Percentiles rank a stretch among this genome's conserved stretches.
phyloP scores from a whole-genome alignment of 2,113 vertebrate genomes.

The Pseudopodoces humilis region DNA sequence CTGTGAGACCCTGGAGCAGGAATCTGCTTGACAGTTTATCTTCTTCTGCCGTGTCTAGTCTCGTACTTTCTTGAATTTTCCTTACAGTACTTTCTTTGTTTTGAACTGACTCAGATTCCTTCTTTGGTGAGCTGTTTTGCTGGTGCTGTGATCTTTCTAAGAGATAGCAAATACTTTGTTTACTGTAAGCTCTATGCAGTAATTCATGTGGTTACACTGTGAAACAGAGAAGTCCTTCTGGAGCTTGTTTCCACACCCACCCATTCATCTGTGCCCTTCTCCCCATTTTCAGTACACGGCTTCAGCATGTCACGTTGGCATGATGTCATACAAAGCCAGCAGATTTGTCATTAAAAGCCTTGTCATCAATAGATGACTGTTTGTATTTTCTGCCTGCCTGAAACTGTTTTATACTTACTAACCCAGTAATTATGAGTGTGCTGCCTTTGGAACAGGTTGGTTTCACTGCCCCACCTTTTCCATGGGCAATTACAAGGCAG shows the following conservation, averaged over 20 bases:
- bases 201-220: conserved; percentile 60
- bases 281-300: not conserved
- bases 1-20: not conserved
- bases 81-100: conserved; percentile 44
- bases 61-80: conserved; percentile 56
- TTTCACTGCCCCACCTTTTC: conserved; percentile 54
- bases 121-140: conserved; percentile 43
- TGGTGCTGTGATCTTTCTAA: conserved; percentile 43
- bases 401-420: conserved; percentile 38
- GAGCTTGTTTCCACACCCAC: conserved; percentile 60
- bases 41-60: conserved; percentile 13
- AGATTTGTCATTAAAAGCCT: conserved; percentile 49
- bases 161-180: conserved; percentile 66
- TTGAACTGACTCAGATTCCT: conserved; percentile 60
- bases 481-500: not conserved
- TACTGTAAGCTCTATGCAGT: conserved; percentile 56
- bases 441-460: conserved; percentile 41
- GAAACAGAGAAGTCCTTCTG: conserved; percentile 52
- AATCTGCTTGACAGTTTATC: not conserved
- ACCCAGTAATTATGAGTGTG: conserved; percentile 25
- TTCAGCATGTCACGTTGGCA: conserved; percentile 8
- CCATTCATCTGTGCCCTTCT: conserved; percentile 47
- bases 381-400: conserved; percentile 56
- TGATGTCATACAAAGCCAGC: conserved; percentile 30
- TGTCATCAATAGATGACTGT: conserved; percentile 52